Evolutionary conservation across 2,888 invertebrate genomes (phyloP), one percentile per base, ranked within the genome.

Genomic region (Trilocha varians): DNA sequence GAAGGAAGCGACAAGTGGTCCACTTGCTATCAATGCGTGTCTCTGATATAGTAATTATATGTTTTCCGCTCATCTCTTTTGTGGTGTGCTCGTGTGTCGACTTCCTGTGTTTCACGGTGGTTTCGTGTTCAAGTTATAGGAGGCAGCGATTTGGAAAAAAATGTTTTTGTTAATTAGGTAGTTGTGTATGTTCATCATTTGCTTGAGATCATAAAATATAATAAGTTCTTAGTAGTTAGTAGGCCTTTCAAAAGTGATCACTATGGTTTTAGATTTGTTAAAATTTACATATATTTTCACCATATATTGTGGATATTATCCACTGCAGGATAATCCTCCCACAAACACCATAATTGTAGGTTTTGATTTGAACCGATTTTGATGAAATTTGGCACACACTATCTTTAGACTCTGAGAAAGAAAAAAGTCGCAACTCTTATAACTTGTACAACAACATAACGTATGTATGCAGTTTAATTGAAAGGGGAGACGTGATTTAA

Each of bases 41-140:
- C 25, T 57, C 50, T 50, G 76, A 78, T 79, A 76, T 69, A 65
- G 56, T 82, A 83, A 83, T 83, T 79, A 82, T 77, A 78, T 78
- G 76, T 80, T 73, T 69, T 72, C 70, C 74, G 72, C 62, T 68
- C 70, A 65, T 73, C 73, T 72, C 74, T 76, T 75, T 75, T 79
- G 75, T 74, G 59, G 55, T 55, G 65, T 49, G 67, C 66, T 59
- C 62, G 69, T 69, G 62, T 62, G 65, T 67, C 64, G 64, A 57
- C 65, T 78, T 82, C 80, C 79, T 77, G 79, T 73, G 73, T 72
- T 74, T 58, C 59, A 57, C 62, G 3, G 55, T 62, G 62, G 53
- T 52, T 46, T 41, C 40, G 45, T 49, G 63, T 61, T 47, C 48
- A 65, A 70, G 57, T 52, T 16, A 57, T 32, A 36, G 52, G 52